Evolutionary conservation across 2,888 invertebrate species (phyloP), one percentile per base, ranked within the genome.

Genomic region (Acanthosepion lycidas): DNA sequence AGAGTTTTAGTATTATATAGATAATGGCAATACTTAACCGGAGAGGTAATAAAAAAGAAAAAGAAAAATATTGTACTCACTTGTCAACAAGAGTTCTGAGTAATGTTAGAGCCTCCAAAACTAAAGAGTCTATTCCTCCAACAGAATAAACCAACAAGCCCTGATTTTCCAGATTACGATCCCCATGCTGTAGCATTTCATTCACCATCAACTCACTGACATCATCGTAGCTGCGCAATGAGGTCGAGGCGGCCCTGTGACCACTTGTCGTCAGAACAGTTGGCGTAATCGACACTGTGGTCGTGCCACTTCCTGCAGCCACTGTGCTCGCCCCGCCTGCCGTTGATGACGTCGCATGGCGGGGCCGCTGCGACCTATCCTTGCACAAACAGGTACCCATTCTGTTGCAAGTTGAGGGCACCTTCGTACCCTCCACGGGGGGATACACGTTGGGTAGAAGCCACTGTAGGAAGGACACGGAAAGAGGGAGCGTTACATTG

Each of bases 51-150:
- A 64, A 64, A n/a, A 15, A 18, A 78, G 18, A 78, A n/a, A 28
- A 91, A 20, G 64, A 53, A 91, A 42, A 93, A 6, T 9, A 18
- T 64, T 92, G 20, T 91, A 96, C 98, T 98, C 98, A 98, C 98
- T 98, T 99, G 97, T 99, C 99, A 95, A 99, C 98, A 95, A 99
- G 98, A 9, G 98, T 98, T 95, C 98, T 98, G 95, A 99, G 98
- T 91, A 98, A 98, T 94, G 98, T 98, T 53, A 99, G 97, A 33
- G 99, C 98, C 97, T 99, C 98, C 94, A 98, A 97, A 48, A 99
- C 98, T 94, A 99, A 98, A 95, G 98, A 98, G 97, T 98, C 98
- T 94, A 96, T 96, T 95, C 94, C 96, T 94, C 94, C 51, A 23
- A 93, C 93, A 93, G 93, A 93, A 93, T 93, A 93, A 28, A 93